Conservation (phyloP, 2,797 vertebrate genomes). For the Periparus ater region DNA sequence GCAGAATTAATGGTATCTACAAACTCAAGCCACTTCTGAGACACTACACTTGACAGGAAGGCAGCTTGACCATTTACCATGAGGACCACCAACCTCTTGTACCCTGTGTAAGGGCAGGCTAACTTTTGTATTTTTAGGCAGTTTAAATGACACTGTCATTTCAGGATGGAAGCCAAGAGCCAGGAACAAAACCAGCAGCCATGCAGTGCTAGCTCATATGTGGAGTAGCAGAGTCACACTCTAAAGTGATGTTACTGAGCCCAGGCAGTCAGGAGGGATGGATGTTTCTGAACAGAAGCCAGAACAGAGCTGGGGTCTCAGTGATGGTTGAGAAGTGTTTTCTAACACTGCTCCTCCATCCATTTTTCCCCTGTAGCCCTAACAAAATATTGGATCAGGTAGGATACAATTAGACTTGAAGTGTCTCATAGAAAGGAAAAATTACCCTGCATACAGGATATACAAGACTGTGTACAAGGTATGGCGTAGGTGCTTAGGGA, state of each 20-base stretch:
- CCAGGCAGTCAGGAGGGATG: not conserved
- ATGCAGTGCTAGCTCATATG: accelerated
- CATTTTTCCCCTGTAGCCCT: not conserved
- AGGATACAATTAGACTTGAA: not conserved
- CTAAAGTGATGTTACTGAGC: not conserved
- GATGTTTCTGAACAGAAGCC: not conserved
- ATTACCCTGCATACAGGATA: not conserved
- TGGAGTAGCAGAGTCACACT: not conserved
- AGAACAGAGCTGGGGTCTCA: not conserved
- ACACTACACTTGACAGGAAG: not conserved
- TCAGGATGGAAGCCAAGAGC: not conserved
- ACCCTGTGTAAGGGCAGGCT: not conserved
- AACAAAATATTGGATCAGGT: not conserved
- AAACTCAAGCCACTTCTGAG: not conserved
- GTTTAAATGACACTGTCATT: not conserved
- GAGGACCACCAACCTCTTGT: not conserved
- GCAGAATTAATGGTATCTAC: not conserved
- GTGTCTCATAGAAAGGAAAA: not conserved
- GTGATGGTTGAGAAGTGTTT: not conserved
- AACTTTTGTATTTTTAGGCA: not conserved
- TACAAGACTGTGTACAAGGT: not conserved
- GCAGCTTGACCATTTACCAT: not conserved
- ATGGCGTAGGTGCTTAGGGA: not conserved
- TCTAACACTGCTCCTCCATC: not conserved
- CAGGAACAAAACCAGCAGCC: not conserved